Evolutionary conservation across 2,888 invertebrate species (phyloP), one percentile per base, ranked within the genome.

Genomic region (Hirtodrosophila alboralis): DNA sequence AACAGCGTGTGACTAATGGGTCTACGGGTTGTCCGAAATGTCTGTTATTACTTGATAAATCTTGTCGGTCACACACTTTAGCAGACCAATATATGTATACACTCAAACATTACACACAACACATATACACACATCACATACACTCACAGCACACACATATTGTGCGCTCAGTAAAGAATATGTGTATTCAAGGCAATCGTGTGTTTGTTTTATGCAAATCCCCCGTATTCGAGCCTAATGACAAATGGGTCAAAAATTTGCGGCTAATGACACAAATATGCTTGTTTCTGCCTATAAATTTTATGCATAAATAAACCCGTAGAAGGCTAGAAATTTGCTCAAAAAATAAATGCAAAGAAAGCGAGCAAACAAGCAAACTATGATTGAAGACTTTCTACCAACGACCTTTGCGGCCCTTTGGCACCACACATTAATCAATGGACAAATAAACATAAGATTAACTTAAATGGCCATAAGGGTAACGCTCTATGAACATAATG

Each of bases 11-110:
- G 86, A 80, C 86, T 80, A 80, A 80, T 80, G 84, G 84, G 80
- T 84, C 86, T 80, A 77, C 84, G 80, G 86, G 80, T 86, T 80
- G 80, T 84, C 86, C 86, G 84, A 80, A 80, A 86, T 84, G 80
- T 80, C 86, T 80, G 80, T 86, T 80, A 86, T 80, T 86, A 84
- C 80, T 80, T 80, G 80, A 80, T 80, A 80, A 80, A 86, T 80
- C 86, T 80, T 80, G 86, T 86, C 75, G 86, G 84, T 85, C 78
- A 79, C 78, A 79, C 78, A 83, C 79, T 73, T 67, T 66, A 71
- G 79, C 51, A 65, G 65, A 18, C 49, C 38, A 63, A 36, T 45
- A 57, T 14, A 43, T 30, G 31, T 8, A 23, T 16, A 12, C 38
- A n/a, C n/a, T n/a, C 40, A 58, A 10, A 43, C 23, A 27, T 1